Evolutionary conservation across 2,888 invertebrate species (phyloP), one percentile per base, ranked within the genome.

Genomic region (Xanthostigma xanthostigma): DNA sequence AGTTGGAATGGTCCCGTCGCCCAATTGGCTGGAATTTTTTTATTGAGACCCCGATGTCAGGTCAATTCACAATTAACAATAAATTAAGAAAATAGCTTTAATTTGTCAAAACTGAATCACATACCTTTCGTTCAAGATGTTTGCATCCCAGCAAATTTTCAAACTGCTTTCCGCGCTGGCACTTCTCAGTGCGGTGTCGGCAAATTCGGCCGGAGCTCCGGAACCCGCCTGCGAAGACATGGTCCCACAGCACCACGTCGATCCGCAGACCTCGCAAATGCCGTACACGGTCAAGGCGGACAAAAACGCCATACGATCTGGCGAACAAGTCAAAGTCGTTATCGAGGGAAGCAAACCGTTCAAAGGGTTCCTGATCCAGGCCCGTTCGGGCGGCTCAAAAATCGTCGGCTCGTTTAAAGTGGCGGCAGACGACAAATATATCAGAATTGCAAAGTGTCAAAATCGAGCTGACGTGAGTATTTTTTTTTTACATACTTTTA

Each of bases 321-420:
- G 72, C 55, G 59, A 73, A 64, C 62, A 68, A 62, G 64, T 77
- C 58, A 68, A 73, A 49, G 71, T 79, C 51, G 72, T 69, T 49
- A 69, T 79, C 57, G 57, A 62, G 11, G 77, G 76, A 47, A 69
- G 68, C 6, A 64, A 76, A 59, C 70, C 66, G 46, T 78, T 82
- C 64, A 73, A 78, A 48, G 84, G 84, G 12, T 73, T 80, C 59
- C 65, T 84, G 50, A 60, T 83, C 50, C 79, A 84, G 65, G 83
- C 79, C 1, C 74, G 82, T 41, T 64, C 72, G 6, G 74, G 72
- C 12, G 70, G 73, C 8, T 67, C 74, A 49, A 71, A 73, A 47
- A 75, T 78, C 1, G 73, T 83, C 3, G 84, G 84, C 34, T 65
- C 66, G 44, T 84, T 83, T 64, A 65, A 69, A n/a, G 62, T 79